Percentiles rank a stretch among this genome's conserved stretches.
Evolutionary conservation across 2,113 vertebrate genomes (phyloP).

Genomic region (Apistogramma diplotaenia): DNA sequence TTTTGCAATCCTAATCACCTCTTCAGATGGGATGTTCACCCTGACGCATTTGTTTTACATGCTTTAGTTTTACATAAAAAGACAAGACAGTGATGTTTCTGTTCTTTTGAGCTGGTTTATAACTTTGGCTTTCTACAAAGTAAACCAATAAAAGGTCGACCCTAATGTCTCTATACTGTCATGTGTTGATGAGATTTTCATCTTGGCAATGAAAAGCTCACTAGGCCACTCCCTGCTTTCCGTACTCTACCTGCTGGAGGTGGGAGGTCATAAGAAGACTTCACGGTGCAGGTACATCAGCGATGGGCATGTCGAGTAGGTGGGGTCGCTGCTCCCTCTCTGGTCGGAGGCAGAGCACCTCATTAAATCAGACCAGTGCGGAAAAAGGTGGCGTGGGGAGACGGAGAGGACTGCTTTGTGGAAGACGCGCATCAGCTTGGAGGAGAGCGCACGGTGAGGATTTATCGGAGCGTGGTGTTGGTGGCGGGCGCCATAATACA

Average conservation of each 20-base stretch:
- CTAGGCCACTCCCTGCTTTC: neutral
- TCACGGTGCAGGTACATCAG: slow-evolving; percentile 21
- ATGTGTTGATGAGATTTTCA: neutral
- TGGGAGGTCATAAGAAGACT: neutral
- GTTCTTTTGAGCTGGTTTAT: neutral
- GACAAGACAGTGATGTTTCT: neutral
- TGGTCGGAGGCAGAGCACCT: neutral
- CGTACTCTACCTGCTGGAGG: too few species aligned
- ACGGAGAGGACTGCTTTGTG: neutral
- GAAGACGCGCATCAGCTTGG: rapidly evolving
- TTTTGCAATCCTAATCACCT: neutral
- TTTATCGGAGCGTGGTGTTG: neutral
- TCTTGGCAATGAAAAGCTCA: neutral
- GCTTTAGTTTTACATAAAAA: slow-evolving; percentile 26
- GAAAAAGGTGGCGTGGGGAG: neutral
- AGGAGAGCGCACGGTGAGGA: slow-evolving; percentile 24
- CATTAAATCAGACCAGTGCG: neutral
- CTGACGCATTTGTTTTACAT: slow-evolving; percentile 28
- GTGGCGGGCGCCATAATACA: neutral
- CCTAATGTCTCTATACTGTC: neutral
- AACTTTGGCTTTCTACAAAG: neutral
- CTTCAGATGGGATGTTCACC: neutral
- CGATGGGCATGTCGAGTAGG: slow-evolving; percentile 40
- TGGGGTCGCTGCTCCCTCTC: slow-evolving; percentile 28
- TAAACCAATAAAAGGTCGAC: neutral